Evolutionary conservation across 2,888 invertebrate species (phyloP).

Genomic region (Dolomedes plantarius): DNA sequence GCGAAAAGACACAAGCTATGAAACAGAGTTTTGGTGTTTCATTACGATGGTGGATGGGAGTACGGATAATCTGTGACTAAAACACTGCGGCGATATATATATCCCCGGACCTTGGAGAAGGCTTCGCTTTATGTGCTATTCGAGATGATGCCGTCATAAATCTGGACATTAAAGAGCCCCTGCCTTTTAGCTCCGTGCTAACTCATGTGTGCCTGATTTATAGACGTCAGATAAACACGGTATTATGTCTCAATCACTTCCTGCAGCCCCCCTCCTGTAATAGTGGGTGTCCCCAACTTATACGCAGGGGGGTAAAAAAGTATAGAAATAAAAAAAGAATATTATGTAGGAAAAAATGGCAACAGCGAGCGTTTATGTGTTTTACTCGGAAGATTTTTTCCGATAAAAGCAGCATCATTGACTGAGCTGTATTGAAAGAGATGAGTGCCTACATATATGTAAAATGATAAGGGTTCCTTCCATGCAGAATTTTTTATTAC

Average conservation of each 20-base stretch:
- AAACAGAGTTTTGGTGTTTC: background rate
- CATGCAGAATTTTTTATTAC: too few species aligned
- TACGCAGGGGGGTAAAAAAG: background rate
- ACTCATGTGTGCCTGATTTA: slow-evolving; percentile 70
- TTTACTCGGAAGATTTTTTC: background rate
- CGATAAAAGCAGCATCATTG: background rate
- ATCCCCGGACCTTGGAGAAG: slow-evolving; percentile 24
- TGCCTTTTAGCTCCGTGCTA: slow-evolving; percentile 69
- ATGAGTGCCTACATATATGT: slow-evolving; percentile 1
- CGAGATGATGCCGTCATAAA: slow-evolving; percentile 68
- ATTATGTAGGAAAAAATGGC: background rate
- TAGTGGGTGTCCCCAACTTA: slow-evolving; percentile 12
- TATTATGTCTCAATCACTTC: slow-evolving; percentile 71
- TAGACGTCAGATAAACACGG: slow-evolving; percentile 71
- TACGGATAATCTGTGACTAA: slow-evolving; percentile 17
- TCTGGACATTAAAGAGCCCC: slow-evolving; percentile 68
- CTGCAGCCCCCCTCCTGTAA: slow-evolving; percentile 17
- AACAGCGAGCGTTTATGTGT: background rate
- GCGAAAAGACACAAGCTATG: background rate
- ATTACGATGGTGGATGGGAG: background rate
- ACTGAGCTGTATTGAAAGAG: background rate
- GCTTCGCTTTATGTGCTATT: slow-evolving; percentile 64
- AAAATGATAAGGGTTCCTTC: too few species aligned
- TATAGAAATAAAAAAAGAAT: slow-evolving; percentile 8
- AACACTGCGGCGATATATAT: slow-evolving; percentile 46